Evolutionary conservation across 64 coral and sea anemone genomes (phyloP).

Genomic region (Trachythela sp.): DNA sequence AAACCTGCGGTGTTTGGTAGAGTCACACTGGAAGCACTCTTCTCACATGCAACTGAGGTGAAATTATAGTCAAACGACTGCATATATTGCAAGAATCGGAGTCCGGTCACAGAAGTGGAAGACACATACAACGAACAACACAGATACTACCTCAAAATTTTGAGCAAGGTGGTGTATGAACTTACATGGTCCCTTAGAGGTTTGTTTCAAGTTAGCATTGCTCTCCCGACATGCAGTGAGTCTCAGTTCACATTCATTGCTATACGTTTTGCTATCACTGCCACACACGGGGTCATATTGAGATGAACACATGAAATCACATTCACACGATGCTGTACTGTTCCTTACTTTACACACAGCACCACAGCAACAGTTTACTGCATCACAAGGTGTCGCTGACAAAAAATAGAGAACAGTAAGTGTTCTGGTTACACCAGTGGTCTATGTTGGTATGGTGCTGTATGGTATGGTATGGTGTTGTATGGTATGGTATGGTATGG

Average conservation of each 20-base stretch:
- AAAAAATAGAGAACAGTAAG: not conserved
- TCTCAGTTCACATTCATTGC: constrained; percentile 51
- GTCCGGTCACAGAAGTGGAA: too few relatives aligned
- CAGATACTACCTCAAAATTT: too few relatives aligned
- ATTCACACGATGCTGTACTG: constrained; percentile 37
- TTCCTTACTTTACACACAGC: constrained; percentile 46
- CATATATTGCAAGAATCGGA: too few relatives aligned
- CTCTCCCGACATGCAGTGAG: constrained; percentile 27
- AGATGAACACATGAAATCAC: constrained; percentile 37
- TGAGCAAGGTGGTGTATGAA: too few relatives aligned
- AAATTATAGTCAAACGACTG: too few relatives aligned
- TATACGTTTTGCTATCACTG: constrained; percentile 55
- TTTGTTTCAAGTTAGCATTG: not conserved
- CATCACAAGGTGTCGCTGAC: constrained; percentile 33
- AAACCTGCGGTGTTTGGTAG: too few relatives aligned
- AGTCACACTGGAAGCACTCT: too few relatives aligned
- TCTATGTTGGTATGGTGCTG: not conserved
- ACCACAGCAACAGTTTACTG: constrained; percentile 29
- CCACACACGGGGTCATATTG: constrained; percentile 64
- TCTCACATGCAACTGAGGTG: too few relatives aligned
- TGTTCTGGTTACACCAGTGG: too few relatives aligned
- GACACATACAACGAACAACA: too few relatives aligned
- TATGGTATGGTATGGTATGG: not conserved
- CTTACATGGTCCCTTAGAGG: not conserved
- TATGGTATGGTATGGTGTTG: not conserved